Base-by-base conservation (phyloP, 1,140 invertebrate genomes). In the Apis laboriosa region DNA sequence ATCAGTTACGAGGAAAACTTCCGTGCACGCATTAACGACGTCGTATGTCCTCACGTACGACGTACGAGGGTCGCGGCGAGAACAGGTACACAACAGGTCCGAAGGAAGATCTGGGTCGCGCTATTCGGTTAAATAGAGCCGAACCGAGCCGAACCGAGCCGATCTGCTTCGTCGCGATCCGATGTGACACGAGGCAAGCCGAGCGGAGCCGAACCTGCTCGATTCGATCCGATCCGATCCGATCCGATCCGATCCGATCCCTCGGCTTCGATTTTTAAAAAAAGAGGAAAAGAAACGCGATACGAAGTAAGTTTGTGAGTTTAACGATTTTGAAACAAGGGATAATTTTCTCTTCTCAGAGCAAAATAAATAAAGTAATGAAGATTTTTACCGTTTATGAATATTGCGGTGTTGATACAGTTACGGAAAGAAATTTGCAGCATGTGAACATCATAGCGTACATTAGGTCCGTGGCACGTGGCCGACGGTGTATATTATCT, bases 1-100 rank as follows among this genome's bases (percentile, higher is more conserved):
- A 91, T 92, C 89, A 87, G 90, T 92, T 92, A 91, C 91, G 88
- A 90, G 84, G 88, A 91, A 91, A 90, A 91, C 90, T 91, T 89
- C 89, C 89, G 87, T 86, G 84, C 89, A 88, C 87, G 87, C 87
- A 88, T 88, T 88, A 88, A 88, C 86, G 87, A 88, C 86, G 86
- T 88, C 84, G 84, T 83, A 88, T 85, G 86, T 88, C 84, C 86
- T 88, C 86, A 66, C 86, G 67, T 77, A 77, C 80, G 73, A 85
- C 84, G 73, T 83, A 88, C 86, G 80, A 83, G 63, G 85, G 85
- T 84, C 86, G 77, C 83, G 67, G 51, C 28, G 84, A 49, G 75
- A 85, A 88, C 84, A 73, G 84, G 84, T 88, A 88, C 74, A 85
- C 86, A 85, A 86, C 87, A 88, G 87, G 87, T 88, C 77, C 80